Evolutionary conservation across 2,888 invertebrate genomes (phyloP), one percentile per base, ranked within the genome.

Genomic region (Choristoneura rosaceana): DNA sequence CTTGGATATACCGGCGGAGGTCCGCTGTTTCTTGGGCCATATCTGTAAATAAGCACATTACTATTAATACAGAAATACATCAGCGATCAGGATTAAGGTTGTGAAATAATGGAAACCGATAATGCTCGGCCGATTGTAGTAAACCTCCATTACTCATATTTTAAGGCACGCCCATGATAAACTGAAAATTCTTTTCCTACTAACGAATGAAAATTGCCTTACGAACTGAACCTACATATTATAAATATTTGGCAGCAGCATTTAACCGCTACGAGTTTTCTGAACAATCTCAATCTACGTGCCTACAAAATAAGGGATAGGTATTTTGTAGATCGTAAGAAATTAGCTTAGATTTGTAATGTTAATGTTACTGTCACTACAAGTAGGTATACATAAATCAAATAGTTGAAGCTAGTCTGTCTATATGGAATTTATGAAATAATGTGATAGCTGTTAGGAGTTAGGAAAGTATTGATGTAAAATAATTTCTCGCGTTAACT

Each of bases 1-100:
- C 88, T 87, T 52, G 90, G 90, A 76, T 90, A 93, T 33, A 80
- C 82, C 25, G 88, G 81, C 33, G 90, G 90, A 52, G 90, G 90
- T 34, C 80, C 84, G 80, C 86, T 88, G 77, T 86, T 86, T 79
- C 93, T 87, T 74, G 90, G 84, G 50, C 90, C 90, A 84, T 92
- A 94, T 83, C 94, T 94, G 94, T 65, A 90, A 76, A 69, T 45
- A 61, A 43, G 33, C 69, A 59, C 66, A 55, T 34, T n/a, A 55
- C 12, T 61, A n/a, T 43, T 41, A 58, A 25, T 3, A 55, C 14
- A 17, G 10, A 17, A 15, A 52, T 15, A 25, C 4, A 55, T 25
- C 4, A 55, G 25, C 12, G 7, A 55, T 12, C 25, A 25, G 15
- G 17, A 15, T 9, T 15, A 52, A 52, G 15, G 2, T 17, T 52